Base-by-base conservation (phyloP, 2,113 vertebrate genomes). In the Nyctereutes procyonoides region DNA sequence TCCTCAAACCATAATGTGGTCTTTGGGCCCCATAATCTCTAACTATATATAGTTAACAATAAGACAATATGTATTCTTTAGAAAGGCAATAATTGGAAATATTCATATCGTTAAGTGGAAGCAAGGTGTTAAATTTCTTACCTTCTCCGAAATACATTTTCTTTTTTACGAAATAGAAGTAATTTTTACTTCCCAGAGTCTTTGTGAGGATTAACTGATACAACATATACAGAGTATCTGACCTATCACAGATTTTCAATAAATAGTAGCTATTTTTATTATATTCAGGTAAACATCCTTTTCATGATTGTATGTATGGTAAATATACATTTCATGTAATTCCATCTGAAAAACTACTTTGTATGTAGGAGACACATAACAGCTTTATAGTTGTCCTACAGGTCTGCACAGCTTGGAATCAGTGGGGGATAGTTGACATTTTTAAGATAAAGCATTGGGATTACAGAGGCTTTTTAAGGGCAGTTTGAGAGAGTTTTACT, bases 131-230 rank as follows among this genome's bases (percentile, higher is more conserved):
- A 95, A 89, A 19, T 94, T 89, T 63, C 62, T 84, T 63, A n/a
- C 38, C 24, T 17, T 38, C 8, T 84, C 32, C 83, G n/a, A 92
- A 79, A 67, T 19, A 15, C 0, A 2, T 82, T 95, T 74, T 22
- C 38, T 60, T 62, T 65, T 83, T 19, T 62, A 81, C 38, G 81
- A 93, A 74, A 60, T 32, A 55, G 43, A 30, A 96, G 55, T 76
- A 20, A 84, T 48, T n/a, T 83, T 28, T 93, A 73, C 69, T 84
- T 84, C 28, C 24, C 30, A 92, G 22, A 17, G 24, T 53, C 35
- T 65, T 19, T 77, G 60, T 89, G 48, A 86, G 19, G 15, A 71
- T 79, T 94, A 86, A 95, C 73, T 74, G n/a, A 87, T 76, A 81
- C 1, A 60, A 88, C 26, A 58, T 73, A 82, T 20, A 55, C 3